A percentile compares a stretch with the other conserved stretches of the same genome.
Conservation (phyloP, 2,888 invertebrate genomes). For the Cephus nigrinus region DNA sequence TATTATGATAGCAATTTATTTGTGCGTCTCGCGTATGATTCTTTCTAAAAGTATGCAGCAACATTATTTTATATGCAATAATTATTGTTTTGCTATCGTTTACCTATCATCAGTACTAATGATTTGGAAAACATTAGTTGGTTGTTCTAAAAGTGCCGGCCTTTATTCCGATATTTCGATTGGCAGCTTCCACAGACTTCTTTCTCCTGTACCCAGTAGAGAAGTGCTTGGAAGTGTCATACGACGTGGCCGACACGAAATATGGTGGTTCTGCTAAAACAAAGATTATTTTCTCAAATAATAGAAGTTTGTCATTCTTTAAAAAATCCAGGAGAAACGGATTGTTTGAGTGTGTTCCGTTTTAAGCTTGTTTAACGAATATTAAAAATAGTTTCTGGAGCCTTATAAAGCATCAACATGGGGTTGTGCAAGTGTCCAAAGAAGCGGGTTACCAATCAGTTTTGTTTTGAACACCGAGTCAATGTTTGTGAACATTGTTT, state of each 20-base stretch:
- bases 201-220: conserved; percentile 19
- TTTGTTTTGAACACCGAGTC: conserved; percentile 98
- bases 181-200: conserved; percentile 10
- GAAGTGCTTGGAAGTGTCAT: conserved; percentile 36
- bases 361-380: neutral
- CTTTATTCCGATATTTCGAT: neutral
- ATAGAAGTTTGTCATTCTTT: neutral
- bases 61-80: neutral
- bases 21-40: neutral
- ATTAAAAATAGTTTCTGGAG: neutral
- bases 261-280: conserved; percentile 9
- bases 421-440: conserved; percentile 99
- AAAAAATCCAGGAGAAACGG: neutral
- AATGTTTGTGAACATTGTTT: conserved; percentile 99
- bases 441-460: conserved; percentile 95
- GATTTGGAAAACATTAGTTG: neutral
- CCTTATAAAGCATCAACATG: conserved; percentile 70
- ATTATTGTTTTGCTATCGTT: neutral
- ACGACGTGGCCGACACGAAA: conserved; percentile 45
- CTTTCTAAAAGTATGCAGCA: neutral
- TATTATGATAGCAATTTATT: neutral
- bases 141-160: neutral
- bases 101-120: neutral
- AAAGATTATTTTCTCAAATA: neutral
- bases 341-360: neutral